phyloP scores from a whole-genome alignment of 2,888 invertebrate genomes.

The Lepidochitona cinerea region DNA sequence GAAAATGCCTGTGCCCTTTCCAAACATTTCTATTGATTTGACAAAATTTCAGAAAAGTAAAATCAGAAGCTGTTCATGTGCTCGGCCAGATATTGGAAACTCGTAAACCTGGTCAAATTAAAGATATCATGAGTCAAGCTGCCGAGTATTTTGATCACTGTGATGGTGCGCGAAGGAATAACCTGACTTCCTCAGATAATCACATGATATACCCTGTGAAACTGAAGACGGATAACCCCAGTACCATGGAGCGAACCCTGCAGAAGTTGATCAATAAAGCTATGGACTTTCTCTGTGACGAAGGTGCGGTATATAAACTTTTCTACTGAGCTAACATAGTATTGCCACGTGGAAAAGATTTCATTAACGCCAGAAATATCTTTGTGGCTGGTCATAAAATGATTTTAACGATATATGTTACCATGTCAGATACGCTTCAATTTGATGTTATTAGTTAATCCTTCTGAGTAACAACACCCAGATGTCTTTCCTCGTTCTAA shows the following conservation, averaged over 20 bases:
- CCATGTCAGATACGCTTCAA: too few relatives aligned
- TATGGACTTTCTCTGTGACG: constrained; percentile 35
- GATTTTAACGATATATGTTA: too few relatives aligned
- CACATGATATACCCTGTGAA: constrained; percentile 16
- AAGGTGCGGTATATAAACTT: constrained; percentile 33
- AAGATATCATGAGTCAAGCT: constrained; percentile 42
- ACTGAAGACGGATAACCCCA: constrained; percentile 30
- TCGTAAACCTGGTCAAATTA: constrained; percentile 42
- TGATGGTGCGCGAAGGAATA: constrained; percentile 26
- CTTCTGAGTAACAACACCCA: too few relatives aligned
- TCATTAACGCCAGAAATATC: too few relatives aligned
- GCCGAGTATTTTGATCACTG: constrained; percentile 35
- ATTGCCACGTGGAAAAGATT: too few relatives aligned
- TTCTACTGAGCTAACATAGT: too few relatives aligned
- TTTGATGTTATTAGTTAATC: too few relatives aligned
- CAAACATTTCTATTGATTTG: too few relatives aligned
- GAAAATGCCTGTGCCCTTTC: too few relatives aligned
- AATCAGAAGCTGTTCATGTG: constrained; percentile 34
- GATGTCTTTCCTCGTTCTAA: too few relatives aligned
- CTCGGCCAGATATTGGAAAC: constrained; percentile 30
- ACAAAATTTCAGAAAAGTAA: constrained; percentile 42
- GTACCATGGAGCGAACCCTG: constrained; percentile 42
- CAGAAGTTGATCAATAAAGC: constrained; percentile 43
- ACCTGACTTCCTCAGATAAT: too few relatives aligned
- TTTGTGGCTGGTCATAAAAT: too few relatives aligned